Conservation (phyloP, 2,113 vertebrate genomes). For the Vimba vimba region DNA sequence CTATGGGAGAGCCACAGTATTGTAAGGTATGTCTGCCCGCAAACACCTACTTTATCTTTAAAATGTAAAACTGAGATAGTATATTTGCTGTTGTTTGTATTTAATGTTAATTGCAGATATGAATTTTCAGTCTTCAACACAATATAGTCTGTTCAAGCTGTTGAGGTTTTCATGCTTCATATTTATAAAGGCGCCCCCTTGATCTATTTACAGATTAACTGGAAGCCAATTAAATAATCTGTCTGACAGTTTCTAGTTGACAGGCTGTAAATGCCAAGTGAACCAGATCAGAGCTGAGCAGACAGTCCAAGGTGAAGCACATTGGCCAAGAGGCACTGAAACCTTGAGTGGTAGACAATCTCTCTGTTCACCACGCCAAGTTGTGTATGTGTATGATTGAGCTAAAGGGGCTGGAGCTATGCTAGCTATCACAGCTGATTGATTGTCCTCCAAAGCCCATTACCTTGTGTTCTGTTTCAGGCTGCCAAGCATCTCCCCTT, state of each 20-base stretch:
- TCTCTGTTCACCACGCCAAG: conserved; percentile 54
- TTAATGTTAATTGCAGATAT: neutral
- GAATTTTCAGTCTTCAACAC: neutral
- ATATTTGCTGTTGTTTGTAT: neutral
- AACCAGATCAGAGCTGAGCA: conserved; percentile 61
- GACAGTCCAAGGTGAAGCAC: conserved; percentile 55
- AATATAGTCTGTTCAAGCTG: neutral
- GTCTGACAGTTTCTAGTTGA: conserved; percentile 24
- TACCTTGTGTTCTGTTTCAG: conserved; percentile 71
- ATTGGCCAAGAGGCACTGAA: conserved; percentile 66
- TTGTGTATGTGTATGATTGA: conserved; percentile 51
- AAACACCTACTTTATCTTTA: conserved; percentile 15
- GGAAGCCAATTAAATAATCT: conserved; percentile 31
- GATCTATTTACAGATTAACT: conserved; percentile 35
- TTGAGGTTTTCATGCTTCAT: conserved; percentile 10
- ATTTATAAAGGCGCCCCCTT: neutral
- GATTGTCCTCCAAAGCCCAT: conserved; percentile 67
- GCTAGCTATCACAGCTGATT: conserved; percentile 59
- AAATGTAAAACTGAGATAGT: neutral
- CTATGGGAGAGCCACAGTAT: conserved; percentile 34
- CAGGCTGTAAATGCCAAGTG: conserved; percentile 38
- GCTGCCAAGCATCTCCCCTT: conserved; percentile 58
- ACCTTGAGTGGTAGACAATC: conserved; percentile 63
- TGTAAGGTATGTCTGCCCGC: conserved; percentile 16
- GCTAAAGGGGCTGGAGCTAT: conserved; percentile 55